These are phyloP conservation scores for Phrynocephalus versicolor DNA, from an alignment of 2,113 vertebrate species.

Conservation along the genomic window DNA sequence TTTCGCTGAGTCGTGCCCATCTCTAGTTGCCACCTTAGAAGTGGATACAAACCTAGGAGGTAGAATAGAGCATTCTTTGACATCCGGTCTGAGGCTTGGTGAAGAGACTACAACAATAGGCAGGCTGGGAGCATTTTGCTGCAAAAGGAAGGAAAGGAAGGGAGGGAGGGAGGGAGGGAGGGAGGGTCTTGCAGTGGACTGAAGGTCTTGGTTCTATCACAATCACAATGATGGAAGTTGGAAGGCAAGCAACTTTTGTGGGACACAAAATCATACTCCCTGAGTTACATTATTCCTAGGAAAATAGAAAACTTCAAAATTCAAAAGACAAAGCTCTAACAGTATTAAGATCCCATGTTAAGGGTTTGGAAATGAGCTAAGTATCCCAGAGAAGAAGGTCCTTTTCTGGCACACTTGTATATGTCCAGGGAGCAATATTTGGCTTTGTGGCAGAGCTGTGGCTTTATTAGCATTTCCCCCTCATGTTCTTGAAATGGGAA, in stretches of 20 bases:
- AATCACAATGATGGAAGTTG: too few relatives aligned
- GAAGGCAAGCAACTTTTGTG: too few relatives aligned
- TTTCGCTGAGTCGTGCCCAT: too few relatives aligned
- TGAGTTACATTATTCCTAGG: not conserved
- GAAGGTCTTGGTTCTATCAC: not conserved
- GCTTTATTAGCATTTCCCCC: not conserved
- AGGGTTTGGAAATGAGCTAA: not conserved
- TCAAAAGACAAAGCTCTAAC: not conserved
- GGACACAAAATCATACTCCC: not conserved
- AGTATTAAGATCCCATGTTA: not conserved
- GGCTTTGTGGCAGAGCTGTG: accelerated
- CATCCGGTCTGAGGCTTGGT: not conserved
- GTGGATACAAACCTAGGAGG: too few relatives aligned
- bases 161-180: too few relatives aligned
- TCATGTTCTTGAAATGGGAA: not conserved
- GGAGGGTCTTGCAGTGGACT: not conserved
- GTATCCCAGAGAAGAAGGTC: too few relatives aligned
- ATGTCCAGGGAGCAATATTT: accelerated
- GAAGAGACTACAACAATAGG: too few relatives aligned
- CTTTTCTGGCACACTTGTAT: not conserved
- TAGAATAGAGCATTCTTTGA: not conserved
- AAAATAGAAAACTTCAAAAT: not conserved
- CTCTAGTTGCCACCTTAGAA: too few relatives aligned
- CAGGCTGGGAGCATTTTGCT: not conserved
- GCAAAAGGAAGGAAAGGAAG: too few relatives aligned